A percentile compares a stretch with the other conserved stretches of the same genome.
Conservation (phyloP, 2,797 vertebrate genomes). For the Melanotaenia maccullochi region DNA sequence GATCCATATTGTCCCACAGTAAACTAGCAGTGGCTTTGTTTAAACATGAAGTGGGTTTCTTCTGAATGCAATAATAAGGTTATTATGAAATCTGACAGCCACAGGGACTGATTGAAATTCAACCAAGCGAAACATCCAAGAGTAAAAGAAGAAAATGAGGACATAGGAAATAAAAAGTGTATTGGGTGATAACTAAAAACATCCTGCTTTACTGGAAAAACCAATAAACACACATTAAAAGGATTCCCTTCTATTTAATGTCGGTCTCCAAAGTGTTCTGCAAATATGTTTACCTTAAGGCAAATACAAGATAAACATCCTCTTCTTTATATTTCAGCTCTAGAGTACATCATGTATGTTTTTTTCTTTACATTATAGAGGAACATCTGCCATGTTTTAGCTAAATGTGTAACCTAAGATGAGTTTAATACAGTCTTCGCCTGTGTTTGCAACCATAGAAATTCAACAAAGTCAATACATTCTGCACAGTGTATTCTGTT, state of each 20-base stretch:
- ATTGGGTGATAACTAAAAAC: not conserved
- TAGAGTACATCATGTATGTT: not conserved
- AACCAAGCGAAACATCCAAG: constrained; percentile 7
- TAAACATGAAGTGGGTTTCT: constrained; percentile 60
- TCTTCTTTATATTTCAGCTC: constrained; percentile 24
- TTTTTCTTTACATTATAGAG: constrained; percentile 30
- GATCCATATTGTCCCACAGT: constrained; percentile 54
- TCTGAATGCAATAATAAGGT: constrained; percentile 54
- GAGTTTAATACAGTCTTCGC: constrained; percentile 54
- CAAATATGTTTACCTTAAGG: too few species aligned
- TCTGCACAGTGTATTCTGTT: constrained; percentile 14
- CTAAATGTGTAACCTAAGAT: constrained; percentile 54
- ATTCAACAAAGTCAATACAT: constrained; percentile 39
- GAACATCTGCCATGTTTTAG: constrained; percentile 46
- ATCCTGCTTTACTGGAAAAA: not conserved
- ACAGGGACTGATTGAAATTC: constrained; percentile 42
- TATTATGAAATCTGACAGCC: constrained; percentile 48
- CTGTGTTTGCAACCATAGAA: constrained; percentile 44
- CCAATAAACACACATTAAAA: constrained; percentile 19
- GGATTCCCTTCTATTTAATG: too few species aligned
- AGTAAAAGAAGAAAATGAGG: not conserved
- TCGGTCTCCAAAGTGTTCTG: too few species aligned
- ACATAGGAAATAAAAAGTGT: not conserved
- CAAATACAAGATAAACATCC: too few species aligned
- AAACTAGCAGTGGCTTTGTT: constrained; percentile 57